Conservation (phyloP, 2,797 vertebrate genomes). For the Stomatorhinus walkeri region DNA sequence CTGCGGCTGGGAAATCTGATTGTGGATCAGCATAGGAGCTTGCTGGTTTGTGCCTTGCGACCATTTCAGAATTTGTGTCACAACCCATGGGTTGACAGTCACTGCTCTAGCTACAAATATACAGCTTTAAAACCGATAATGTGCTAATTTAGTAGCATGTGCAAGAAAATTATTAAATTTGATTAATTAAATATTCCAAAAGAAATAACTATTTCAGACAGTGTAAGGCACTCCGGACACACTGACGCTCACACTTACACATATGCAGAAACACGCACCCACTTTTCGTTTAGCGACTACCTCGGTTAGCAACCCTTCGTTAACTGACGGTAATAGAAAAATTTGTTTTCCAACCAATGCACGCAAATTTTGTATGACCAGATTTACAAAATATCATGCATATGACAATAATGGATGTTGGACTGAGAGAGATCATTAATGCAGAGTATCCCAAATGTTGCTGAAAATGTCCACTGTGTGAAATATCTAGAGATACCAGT, state of each 20-base stretch:
- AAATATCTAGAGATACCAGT: neutral
- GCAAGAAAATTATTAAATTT: neutral
- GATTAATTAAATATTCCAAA: neutral
- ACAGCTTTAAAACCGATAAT: neutral
- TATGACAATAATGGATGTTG: neutral
- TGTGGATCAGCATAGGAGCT: neutral
- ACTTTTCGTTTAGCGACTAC: neutral
- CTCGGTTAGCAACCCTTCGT: neutral
- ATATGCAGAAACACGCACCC: neutral
- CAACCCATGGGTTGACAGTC: neutral
- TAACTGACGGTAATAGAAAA: neutral
- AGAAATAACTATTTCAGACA: neutral
- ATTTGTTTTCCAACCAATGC: neutral
- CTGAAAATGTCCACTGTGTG: neutral
- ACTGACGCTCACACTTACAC: neutral
- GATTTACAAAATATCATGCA: neutral
- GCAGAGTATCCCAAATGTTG: neutral
- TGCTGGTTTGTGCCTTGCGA: neutral
- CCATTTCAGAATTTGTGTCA: neutral
- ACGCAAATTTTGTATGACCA: neutral
- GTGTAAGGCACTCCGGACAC: neutral
- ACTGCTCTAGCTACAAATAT: neutral
- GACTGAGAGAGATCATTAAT: neutral
- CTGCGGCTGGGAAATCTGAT: neutral
- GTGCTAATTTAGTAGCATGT: neutral